Evolutionary conservation across 2,113 vertebrate species (phyloP), one percentile per base, ranked within the genome.

Genomic region (Melanerpes aurifrons): DNA sequence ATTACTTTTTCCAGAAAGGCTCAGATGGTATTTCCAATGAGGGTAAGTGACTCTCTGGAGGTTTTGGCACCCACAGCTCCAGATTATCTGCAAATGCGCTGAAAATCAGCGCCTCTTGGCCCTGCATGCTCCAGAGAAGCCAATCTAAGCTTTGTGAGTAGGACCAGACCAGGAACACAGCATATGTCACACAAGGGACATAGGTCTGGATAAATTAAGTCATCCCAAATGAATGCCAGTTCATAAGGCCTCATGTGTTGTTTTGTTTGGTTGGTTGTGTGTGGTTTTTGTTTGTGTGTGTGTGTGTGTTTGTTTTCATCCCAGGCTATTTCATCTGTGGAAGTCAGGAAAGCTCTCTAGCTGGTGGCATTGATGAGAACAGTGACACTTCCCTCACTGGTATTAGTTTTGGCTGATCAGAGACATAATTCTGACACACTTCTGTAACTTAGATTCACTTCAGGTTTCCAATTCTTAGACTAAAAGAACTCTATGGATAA

Each of bases 41-140:
- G 66, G 32, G 62, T 89, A 87, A 91, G 57, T 75, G 91, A 81
- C 67, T 94, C 82, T 91, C 73, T 84, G 90, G 86, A 88, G 82
- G 90, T 90, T 96, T 93, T 93, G 62, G 91, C 83, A 93, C 80
- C 69, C 73, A 86, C 54, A 78, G 29, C 62, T 81, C 66, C 62
- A 88, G 80, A 72, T 59, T 86, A 91, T 91, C 72, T 87, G 86
- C 69, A 94, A 94, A 81, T 56, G 40, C 32, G 77, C 32, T 81
- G 87, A 93, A 95, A 91, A 86, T 86, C 68, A 50, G 72, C 54
- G 37, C 35, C 69, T 92, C 66, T 90, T 2, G 5, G 69, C 21
- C 58, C 24, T 70, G 10, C 24, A 1, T 29, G 37, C 82, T 89
- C 61, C 29, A 72, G 32, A 71, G 69, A 75, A 75, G 62, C 40